Base-by-base conservation (phyloP, 2,888 invertebrate genomes). In the Protula sp. region DNA sequence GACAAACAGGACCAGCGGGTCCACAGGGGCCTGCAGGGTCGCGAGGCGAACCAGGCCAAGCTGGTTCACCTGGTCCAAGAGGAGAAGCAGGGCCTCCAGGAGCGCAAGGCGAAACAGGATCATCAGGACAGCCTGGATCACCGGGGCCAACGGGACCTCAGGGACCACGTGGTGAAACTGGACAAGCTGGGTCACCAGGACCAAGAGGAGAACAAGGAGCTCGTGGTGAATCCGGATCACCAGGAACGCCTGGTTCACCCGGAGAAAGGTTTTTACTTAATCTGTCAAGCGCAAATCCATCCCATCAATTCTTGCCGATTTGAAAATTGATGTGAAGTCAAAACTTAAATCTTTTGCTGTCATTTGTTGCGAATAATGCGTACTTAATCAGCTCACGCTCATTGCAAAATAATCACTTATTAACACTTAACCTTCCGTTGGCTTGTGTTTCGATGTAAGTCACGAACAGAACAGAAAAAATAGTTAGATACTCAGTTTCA, bases 11-110 rank as follows among this genome's bases (percentile, higher is more conserved):
- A 14, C 29, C 28, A 19, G 48, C 48, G n/a, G n/a, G n/a, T n/a
- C 29, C 51, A 5, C 61, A 58, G 22, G 62, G 66, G 14, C 38
- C 50, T 31, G 30, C 31, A 38, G 66, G 66, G 27, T 51, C 54
- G 26, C 5, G 9, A 31, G 66, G 66, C 24, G 27, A 57, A 14
- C 3, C 47, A 53, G 64, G 66, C 3, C 29, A 38, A 4, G 22
- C 54, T 26, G 69, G 69, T 53, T 22, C 55, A 38, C 28, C 54
- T 22, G 66, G 65, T 28, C 66, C 68, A 57, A 83, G 87, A 9
- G 92, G 92, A 68, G 69, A 70, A 27, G 61, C 67, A 9, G 62
- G 64, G 30, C 24, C 51, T 22, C 51, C 67, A 66, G 72, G 72
- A 47, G 68, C 69, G 30, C 61, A 67, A 61, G 74, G 71, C 1